Conservation (phyloP, 1,140 invertebrate species). For the Callitettix versicolor region DNA sequence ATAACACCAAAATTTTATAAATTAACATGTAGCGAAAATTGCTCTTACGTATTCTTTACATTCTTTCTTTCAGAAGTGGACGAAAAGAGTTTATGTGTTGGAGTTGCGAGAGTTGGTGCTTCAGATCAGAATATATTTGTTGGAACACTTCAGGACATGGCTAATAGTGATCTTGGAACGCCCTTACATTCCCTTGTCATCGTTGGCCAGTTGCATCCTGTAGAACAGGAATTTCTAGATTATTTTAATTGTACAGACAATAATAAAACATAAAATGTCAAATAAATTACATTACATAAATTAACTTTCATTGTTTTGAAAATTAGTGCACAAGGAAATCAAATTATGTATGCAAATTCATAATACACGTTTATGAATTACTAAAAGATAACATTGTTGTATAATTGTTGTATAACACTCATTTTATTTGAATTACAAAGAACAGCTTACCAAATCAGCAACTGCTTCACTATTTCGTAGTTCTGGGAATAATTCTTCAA, state of each 20-base stretch:
- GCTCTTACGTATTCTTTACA: too few species aligned
- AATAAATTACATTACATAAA: too few species aligned
- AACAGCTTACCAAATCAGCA: too few species aligned
- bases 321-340: too few species aligned
- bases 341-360: too few species aligned
- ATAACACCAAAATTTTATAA: too few species aligned
- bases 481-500: slow-evolving; percentile 25
- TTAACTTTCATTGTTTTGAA: too few species aligned
- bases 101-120: slow-evolving; percentile 81
- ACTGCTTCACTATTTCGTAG: neutral
- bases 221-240: slow-evolving; percentile 78
- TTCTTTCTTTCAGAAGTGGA: slow-evolving; percentile 40
- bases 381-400: too few species aligned
- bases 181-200: slow-evolving; percentile 93
- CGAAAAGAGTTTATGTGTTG: slow-evolving; percentile 58
- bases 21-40: too few species aligned
- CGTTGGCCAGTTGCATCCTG: slow-evolving; percentile 72
- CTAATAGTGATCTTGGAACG: slow-evolving; percentile 62
- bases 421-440: too few species aligned
- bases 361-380: too few species aligned
- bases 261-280: neutral
- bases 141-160: slow-evolving; percentile 64
- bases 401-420: too few species aligned
- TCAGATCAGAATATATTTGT: slow-evolving; percentile 69
- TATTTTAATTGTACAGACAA: slow-evolving; percentile 37